A percentile compares a stretch with the other conserved stretches of the same genome.
phyloP scores from a whole-genome alignment of 1,140 invertebrate genomes.

The Cotesia glomerata region DNA sequence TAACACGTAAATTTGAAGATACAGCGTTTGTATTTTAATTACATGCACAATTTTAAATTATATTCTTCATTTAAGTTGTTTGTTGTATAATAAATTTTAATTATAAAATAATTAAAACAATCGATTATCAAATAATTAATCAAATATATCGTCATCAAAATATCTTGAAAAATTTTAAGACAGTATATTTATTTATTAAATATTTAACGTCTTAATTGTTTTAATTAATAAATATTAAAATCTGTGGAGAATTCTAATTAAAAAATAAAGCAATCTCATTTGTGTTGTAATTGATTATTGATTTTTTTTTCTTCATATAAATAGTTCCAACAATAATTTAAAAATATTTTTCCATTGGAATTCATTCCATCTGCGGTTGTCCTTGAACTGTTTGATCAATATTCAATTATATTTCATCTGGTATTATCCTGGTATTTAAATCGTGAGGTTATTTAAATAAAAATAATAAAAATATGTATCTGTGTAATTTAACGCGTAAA shows the following conservation, averaged over 20 bases:
- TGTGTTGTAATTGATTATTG: not conserved
- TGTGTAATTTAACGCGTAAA: not conserved
- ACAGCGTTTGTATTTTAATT: not conserved
- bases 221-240: not conserved
- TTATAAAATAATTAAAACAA: not conserved
- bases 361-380: not conserved
- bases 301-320: not conserved
- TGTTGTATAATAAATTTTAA: too few species aligned
- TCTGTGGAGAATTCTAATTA: not conserved
- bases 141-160: too few species aligned
- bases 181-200: not conserved
- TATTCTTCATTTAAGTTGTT: not conserved
- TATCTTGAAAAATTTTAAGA: not conserved
- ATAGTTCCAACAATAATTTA: not conserved
- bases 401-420: not conserved
- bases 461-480: not conserved
- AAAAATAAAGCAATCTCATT: not conserved
- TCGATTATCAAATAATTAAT: not conserved
- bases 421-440: too few species aligned
- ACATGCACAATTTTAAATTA: too few species aligned
- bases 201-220: not conserved
- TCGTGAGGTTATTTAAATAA: too few species aligned
- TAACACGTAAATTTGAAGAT: conserved; percentile 13
- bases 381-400: conserved; percentile 6
- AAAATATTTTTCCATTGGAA: not conserved